Base-by-base conservation (phyloP, 2,113 vertebrate genomes). In the Scatophagus argus region DNA sequence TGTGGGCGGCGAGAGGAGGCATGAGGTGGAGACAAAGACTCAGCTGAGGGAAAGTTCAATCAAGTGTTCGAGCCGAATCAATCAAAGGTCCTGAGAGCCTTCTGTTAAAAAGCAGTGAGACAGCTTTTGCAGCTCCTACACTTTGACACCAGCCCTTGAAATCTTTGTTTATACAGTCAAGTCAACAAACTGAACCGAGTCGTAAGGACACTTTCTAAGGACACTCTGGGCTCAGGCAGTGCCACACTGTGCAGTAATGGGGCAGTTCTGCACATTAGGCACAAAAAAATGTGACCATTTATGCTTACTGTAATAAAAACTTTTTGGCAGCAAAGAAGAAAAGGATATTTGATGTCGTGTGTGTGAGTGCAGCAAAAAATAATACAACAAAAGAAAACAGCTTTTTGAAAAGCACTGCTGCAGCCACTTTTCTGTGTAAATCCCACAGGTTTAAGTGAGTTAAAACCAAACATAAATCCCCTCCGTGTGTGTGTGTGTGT, bases 161-260 rank as follows among this genome's bases (percentile, higher is more conserved):
- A 55, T 52, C 66, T 68, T 55, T 85, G 77, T 87, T 80, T 76
- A 81, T 63, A 72, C 47, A 77, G 56, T 17, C 51, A 65, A 52
- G 77, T 75, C 75, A 85, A 81, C 85, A 83, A 63, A 74, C 80
- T 51, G 70, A 73, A 84, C 69, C 31, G 65, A 79, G 60, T 75
- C 55, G 43, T 59, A 16, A 80, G 39, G 38, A 78, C 34, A 65
- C 67, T 80, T 23, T 81, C 59, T 27, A n/a, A 72, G 63, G 58
- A 46, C 70, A 77, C 56, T 67, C 27, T 46, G 79, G 19, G 47
- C 56, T 46, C 25, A 58, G 71, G n/a, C 66, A 52, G 75, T 21
- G 32, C 13, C 2, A 47, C 21, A 9, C 25, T 56, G n/a, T 38
- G 19, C 19, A n/a, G 58, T 19, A 23, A 44, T 29, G 27, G 3